These are phyloP conservation scores for Pollenia amentaria DNA, from an alignment of 2,888 invertebrate genomes.

Conservation along the genomic window DNA sequence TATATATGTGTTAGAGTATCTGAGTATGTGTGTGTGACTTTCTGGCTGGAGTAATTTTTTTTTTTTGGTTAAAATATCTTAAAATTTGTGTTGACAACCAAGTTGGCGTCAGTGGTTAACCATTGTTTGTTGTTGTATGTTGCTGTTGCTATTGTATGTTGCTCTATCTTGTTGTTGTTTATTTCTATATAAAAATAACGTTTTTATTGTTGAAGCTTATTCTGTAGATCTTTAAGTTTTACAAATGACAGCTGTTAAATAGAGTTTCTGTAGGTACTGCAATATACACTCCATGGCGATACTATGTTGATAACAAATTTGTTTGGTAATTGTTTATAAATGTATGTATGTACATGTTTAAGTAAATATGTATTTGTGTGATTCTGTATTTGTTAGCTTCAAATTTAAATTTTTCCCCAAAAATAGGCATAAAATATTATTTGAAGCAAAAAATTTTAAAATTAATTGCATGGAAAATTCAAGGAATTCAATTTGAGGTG, in stretches of 20 bases:
- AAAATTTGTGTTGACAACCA: constrained; percentile 72
- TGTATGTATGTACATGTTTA: background rate
- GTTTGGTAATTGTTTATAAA: constrained; percentile 41
- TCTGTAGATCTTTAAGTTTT: constrained; percentile 46
- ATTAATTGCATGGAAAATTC: constrained; percentile 64
- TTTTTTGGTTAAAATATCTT: constrained; percentile 60
- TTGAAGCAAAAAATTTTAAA: constrained; percentile 18
- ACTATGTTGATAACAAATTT: constrained; percentile 36
- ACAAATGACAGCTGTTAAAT: constrained; percentile 68
- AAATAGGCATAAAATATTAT: constrained; percentile 57
- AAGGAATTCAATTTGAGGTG: constrained; percentile 49
- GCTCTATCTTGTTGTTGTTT: constrained; percentile 3
- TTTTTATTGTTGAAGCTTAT: constrained; percentile 20
- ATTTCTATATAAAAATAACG: constrained; percentile 4
- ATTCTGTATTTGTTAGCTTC: too few relatives aligned
- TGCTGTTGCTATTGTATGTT: constrained; percentile 18
- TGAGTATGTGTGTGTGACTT: constrained; percentile 11
- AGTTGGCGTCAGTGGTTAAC: constrained; percentile 73
- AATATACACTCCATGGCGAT: background rate
- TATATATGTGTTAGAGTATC: background rate
- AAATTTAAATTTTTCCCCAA: constrained; percentile 55
- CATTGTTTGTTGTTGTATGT: constrained; percentile 42
- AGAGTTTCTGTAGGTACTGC: constrained; percentile 38
- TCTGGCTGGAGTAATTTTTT: constrained; percentile 22
- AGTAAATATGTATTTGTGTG: background rate